Evolutionary conservation across 2,113 vertebrate genomes (phyloP).

Genomic region (Stegastes partitus): DNA sequence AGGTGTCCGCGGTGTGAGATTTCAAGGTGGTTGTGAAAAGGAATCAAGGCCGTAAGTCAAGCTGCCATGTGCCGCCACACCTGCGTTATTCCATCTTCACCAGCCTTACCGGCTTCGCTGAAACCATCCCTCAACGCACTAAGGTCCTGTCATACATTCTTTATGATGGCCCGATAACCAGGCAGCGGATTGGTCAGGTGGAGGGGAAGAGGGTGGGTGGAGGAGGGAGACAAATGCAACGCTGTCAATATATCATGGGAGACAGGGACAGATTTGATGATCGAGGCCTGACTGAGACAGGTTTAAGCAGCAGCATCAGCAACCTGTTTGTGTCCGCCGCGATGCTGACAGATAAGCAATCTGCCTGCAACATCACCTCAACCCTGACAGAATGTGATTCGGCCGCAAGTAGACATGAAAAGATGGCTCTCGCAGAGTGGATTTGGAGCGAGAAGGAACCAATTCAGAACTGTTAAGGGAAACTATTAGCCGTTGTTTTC

Average conservation of each 20-base stretch:
- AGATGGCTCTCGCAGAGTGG: slow-evolving; percentile 61
- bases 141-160: slow-evolving; percentile 79
- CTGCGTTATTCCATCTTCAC: slow-evolving; percentile 64
- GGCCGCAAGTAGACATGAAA: slow-evolving; percentile 70
- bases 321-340: slow-evolving; percentile 78
- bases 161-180: slow-evolving; percentile 72
- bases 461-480: slow-evolving; percentile 40
- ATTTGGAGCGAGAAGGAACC: slow-evolving; percentile 54
- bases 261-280: slow-evolving; percentile 79
- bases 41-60: slow-evolving; percentile 60
- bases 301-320: slow-evolving; percentile 81
- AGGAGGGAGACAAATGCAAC: slow-evolving; percentile 61
- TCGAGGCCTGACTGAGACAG: slow-evolving; percentile 69
- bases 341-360: slow-evolving; percentile 82
- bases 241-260: slow-evolving; percentile 76
- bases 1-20: slow-evolving; percentile 29
- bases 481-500: slow-evolving; percentile 28
- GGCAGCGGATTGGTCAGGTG: slow-evolving; percentile 51
- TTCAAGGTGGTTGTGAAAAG: slow-evolving; percentile 57
- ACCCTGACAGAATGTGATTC: slow-evolving; percentile 72
- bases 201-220: slow-evolving; percentile 58
- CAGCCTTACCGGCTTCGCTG: slow-evolving; percentile 38
- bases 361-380: slow-evolving; percentile 72
- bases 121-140: slow-evolving; percentile 69
- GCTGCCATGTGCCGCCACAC: slow-evolving; percentile 50